Base-by-base conservation (phyloP, 1,140 invertebrate genomes). In the Nasonia giraulti region DNA sequence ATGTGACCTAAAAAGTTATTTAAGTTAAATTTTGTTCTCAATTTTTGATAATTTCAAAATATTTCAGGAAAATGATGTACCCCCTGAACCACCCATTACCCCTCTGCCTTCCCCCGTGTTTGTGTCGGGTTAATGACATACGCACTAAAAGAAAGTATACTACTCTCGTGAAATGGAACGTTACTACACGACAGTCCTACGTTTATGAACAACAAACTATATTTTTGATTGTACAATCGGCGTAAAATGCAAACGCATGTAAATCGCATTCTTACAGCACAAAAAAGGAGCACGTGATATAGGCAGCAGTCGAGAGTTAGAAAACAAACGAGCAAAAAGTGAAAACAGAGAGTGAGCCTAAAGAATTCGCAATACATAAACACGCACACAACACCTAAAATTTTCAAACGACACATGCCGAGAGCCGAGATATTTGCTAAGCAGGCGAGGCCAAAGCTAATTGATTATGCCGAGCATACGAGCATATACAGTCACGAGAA, bases 381-480 rank as follows among this genome's bases (percentile, higher is more conserved):
- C 8, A 44, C 8, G 8, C 8, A 17, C 47, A 17, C 47, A 50
- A 50, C 55, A 62, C 55, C 55, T 62, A 62, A 62, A 62, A 62
- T 62, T n/a, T 5, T 62, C 55, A 20, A 50, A 62, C 55, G 55
- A 62, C 55, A 20, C 55, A 20, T 0, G 33, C 5, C 5, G 33
- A 7, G 17, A 20, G 17, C 20, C 14, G 6, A 62, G 4, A 62
- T 62, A 62, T 20, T 62, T 62, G n/a, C 55, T n/a, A 83, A 44
- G 50, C 85, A 80, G 82, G 40, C 75, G 79, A 83, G 71, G 80
- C 68, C 47, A 87, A 12, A 10, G 37, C 55, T 80, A 87, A 84
- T 80, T 87, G 87, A 74, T 86, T 66, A 77, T 62, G 84, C 87
- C 74, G 75, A 23, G 68, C 23, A 40, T 14, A 55, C 50, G 4